These are phyloP conservation scores for Xyliphius kryptos DNA, from an alignment of 2,113 vertebrate genomes.

Conservation along the genomic window DNA sequence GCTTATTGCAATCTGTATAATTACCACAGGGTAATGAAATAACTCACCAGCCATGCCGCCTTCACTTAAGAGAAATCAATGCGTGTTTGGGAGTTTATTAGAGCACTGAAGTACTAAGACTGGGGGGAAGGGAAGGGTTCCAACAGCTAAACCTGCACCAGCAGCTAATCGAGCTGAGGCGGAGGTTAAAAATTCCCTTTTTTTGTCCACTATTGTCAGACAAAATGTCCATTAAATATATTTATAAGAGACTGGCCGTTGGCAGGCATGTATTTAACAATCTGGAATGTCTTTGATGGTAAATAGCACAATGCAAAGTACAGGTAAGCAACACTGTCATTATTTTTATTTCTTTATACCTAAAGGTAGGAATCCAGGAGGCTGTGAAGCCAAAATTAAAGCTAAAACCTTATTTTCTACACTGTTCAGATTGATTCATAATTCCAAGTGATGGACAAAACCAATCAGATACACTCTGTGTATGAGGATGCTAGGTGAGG, in stretches of 20 bases:
- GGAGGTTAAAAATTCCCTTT: constrained; percentile 23
- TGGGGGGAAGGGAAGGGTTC: constrained; percentile 40
- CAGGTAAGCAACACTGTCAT: neutral
- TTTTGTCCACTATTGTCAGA: neutral
- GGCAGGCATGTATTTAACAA: neutral
- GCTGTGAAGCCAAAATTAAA: too few species aligned
- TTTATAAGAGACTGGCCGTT: neutral
- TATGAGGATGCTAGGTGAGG: constrained; percentile 28
- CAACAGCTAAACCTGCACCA: constrained; percentile 45
- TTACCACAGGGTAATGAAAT: constrained; percentile 73
- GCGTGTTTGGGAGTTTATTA: constrained; percentile 72
- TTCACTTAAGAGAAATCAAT: constrained; percentile 74
- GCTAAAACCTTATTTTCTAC: constrained; percentile 21
- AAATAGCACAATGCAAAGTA: too few species aligned
- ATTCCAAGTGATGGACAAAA: constrained; percentile 34
- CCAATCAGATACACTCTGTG: constrained; percentile 26
- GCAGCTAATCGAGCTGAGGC: constrained; percentile 54
- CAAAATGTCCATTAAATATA: neutral
- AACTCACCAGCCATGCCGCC: constrained; percentile 69
- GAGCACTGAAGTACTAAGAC: constrained; percentile 61
- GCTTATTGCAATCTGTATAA: constrained; percentile 73
- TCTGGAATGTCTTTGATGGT: too few species aligned
- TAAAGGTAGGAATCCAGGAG: neutral
- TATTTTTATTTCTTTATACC: neutral
- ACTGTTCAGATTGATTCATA: constrained; percentile 26